phyloP scores from a whole-genome alignment of 2,797 vertebrate species.

The Cyprinodon diabolis region DNA sequence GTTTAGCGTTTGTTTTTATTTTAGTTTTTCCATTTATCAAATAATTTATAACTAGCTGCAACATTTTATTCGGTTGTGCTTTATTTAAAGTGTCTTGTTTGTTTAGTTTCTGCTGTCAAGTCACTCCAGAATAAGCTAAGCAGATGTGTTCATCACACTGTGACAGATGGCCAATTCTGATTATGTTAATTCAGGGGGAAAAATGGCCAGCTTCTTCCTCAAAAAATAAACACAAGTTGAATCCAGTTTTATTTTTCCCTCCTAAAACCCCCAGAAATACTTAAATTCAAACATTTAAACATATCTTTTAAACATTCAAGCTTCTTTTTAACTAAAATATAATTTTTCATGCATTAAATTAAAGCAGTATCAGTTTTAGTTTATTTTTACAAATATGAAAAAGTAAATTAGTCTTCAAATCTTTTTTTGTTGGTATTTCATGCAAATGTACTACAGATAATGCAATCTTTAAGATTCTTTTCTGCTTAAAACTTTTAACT shows the following conservation, averaged over 20 bases:
- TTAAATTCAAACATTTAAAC: neutral
- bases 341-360: neutral
- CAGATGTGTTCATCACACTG: conserved; percentile 79
- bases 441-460: too few relatives aligned
- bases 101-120: conserved; percentile 68
- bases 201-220: conserved; percentile 8
- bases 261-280: neutral
- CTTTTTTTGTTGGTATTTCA: neutral
- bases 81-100: neutral
- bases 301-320: neutral
- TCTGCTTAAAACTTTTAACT: neutral
- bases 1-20: neutral
- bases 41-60: conserved; percentile 62
- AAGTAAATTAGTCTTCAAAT: neutral
- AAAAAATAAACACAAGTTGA: neutral
- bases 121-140: conserved; percentile 65
- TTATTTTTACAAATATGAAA: neutral
- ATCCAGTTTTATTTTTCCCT: neutral
- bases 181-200: conserved; percentile 70
- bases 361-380: neutral
- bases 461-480: too few relatives aligned
- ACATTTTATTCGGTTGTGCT: conserved; percentile 55
- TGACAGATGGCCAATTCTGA: conserved; percentile 82
- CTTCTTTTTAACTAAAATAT: neutral
- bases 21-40: neutral